Base-by-base conservation (phyloP, 1,140 invertebrate genomes). In the Popillia japonica region DNA sequence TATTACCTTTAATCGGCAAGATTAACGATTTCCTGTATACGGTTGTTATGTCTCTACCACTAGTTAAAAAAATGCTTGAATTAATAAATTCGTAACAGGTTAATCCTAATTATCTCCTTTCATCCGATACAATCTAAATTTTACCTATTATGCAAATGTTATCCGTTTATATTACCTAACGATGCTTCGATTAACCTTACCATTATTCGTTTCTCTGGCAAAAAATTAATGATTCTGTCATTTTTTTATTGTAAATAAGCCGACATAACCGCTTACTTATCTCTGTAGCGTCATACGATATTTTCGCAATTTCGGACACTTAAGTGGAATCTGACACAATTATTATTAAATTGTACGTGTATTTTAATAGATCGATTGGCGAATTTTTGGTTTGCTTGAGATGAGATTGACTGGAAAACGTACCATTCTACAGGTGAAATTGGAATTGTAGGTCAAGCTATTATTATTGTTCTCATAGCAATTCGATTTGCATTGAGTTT, bases 171-270 rank as follows among this genome's bases (percentile, higher is more conserved):
- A 68, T 34, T 68, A 68, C 27, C 48, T 68, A 68, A 27, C 20
- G 20, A 68, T 27, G 27, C 22, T 68, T 27, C 27, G 61, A 34
- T 68, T 68, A 68, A 68, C 27, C 22, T 68, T 68, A 14, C 22
- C 22, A 68, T 68, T 68, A 68, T 34, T 68, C 61, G 27, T 22
- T 68, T 68, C 61, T 22, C 27, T 8, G 59, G 61, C 22, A 68
- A 68, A 68, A 68, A 68, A 34, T 68, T 68, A 68, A 68, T 68
- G 61, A 34, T 68, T 22, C 61, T 68, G 61, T 68, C 61, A 68
- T 22, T 68, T 68, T 68, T 68, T 68, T 68, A 27, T 22, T 17
- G 20, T 68, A 55, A n/a, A 55, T 55, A 55, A 55, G 22, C 27
- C 11, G 61, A 10, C 27, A 68, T 68, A 55, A 55, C 48, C 48